Evolutionary conservation across 2,113 vertebrate species (phyloP).

Genomic region (Suricata suricatta): DNA sequence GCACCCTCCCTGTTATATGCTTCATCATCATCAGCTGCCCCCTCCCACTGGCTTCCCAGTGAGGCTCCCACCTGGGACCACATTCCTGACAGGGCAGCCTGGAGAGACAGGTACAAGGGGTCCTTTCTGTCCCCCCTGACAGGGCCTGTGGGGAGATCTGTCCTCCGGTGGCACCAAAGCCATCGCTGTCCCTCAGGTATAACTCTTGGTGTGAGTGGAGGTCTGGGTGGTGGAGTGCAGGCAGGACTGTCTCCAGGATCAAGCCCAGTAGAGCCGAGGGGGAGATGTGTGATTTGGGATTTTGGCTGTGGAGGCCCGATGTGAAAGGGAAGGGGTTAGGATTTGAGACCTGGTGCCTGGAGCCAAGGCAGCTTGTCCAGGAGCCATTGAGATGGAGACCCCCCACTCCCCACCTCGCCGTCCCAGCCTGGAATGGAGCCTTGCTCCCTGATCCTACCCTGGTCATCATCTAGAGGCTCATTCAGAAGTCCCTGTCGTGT

Average conservation of each 20-base stretch:
- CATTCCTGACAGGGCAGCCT: rapidly evolving
- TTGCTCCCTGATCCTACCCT: neutral
- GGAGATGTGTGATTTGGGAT: neutral
- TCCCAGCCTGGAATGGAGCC: neutral
- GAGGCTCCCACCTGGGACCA: neutral
- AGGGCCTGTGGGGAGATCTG: neutral
- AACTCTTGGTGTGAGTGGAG: neutral
- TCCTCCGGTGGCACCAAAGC: neutral
- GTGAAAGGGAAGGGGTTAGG: neutral
- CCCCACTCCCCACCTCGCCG: no score
- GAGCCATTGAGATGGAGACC: neutral
- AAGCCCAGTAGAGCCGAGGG: neutral
- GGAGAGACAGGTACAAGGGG: neutral
- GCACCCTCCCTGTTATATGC: no score
- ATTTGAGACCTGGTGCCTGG: neutral
- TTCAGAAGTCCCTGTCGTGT: neutral
- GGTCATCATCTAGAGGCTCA: no score
- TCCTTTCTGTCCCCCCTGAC: neutral
- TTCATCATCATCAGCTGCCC: neutral
- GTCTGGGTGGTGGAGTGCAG: neutral
- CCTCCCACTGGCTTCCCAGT: neutral
- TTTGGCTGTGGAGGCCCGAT: neutral
- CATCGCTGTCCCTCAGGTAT: neutral
- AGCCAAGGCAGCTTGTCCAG: neutral
- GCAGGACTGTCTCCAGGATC: neutral